Conservation (phyloP, 2,888 invertebrate species). For the Baronia brevicornis region DNA sequence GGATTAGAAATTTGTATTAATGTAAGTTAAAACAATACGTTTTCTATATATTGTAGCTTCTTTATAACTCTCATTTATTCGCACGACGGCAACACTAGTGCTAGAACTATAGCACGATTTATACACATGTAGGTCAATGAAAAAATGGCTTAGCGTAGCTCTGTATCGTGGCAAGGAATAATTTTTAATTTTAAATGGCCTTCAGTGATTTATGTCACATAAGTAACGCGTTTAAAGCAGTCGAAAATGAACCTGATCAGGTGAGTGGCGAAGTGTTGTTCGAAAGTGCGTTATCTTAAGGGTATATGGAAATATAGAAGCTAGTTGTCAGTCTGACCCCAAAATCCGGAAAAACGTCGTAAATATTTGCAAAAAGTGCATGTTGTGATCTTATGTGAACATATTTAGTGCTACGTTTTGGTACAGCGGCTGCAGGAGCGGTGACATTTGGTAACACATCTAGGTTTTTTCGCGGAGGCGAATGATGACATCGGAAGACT, state of each 20-base stretch:
- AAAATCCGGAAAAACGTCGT: conserved; percentile 57
- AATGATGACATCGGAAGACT: conserved; percentile 63
- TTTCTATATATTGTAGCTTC: no score
- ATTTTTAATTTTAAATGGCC: conserved; percentile 74
- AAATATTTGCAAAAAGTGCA: conserved; percentile 37
- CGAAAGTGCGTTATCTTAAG: conserved; percentile 50
- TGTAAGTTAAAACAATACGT: neutral
- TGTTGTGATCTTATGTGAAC: conserved; percentile 23
- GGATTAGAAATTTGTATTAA: neutral
- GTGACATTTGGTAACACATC: conserved; percentile 17
- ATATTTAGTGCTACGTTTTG: conserved; percentile 15
- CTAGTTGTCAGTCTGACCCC: conserved; percentile 67
- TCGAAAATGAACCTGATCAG: conserved; percentile 72
- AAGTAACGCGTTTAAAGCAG: conserved; percentile 70
- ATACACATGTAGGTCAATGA: conserved; percentile 75
- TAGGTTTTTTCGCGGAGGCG: conserved; percentile 31
- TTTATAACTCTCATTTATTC: no score
- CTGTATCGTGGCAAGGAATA: conserved; percentile 73
- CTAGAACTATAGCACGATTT: conserved; percentile 55
- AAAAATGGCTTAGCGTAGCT: conserved; percentile 73
- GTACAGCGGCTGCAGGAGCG: neutral
- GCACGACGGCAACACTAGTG: conserved; percentile 60
- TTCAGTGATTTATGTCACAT: conserved; percentile 74
- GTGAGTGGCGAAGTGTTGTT: conserved; percentile 49
- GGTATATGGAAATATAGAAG: conserved; percentile 64